Conservation (phyloP, 2,113 vertebrate species). For the Hoplias malabaricus region DNA sequence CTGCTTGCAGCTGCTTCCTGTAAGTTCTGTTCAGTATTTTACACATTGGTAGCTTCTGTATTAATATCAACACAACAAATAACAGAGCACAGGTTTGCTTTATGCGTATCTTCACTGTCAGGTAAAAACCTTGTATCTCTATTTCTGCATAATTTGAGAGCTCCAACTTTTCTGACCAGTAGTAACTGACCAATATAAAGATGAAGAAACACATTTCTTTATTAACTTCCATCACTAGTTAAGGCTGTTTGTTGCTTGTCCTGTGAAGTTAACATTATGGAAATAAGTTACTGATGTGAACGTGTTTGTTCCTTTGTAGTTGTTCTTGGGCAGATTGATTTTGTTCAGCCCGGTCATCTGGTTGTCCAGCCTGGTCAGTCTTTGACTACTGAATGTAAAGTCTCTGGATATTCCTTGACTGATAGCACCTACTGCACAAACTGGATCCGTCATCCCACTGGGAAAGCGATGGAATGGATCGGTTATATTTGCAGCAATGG, state of each 20-base stretch:
- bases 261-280: too few relatives aligned
- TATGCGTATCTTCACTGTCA: too few relatives aligned
- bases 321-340: constrained; percentile 21
- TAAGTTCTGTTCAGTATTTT: background rate
- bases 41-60: background rate
- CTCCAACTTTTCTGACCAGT: too few relatives aligned
- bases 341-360: constrained; percentile 48
- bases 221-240: too few relatives aligned
- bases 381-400: constrained; percentile 41
- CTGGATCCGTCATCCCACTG: constrained; percentile 40
- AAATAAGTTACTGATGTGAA: too few relatives aligned
- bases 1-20: background rate
- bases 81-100: too few relatives aligned
- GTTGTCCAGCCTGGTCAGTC: constrained; percentile 45
- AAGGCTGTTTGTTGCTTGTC: too few relatives aligned
- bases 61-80: too few relatives aligned
- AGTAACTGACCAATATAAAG: too few relatives aligned
- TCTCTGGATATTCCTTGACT: constrained; percentile 34
- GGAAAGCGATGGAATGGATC: constrained; percentile 48
- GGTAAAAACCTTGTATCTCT: too few relatives aligned
- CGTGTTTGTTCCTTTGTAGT: background rate
- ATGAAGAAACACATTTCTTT: too few relatives aligned
- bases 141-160: too few relatives aligned
- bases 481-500: background rate
- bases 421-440: background rate